These are phyloP conservation scores for Cyclina sinensis DNA, from an alignment of 1,140 invertebrate species.

Conservation along the genomic window DNA sequence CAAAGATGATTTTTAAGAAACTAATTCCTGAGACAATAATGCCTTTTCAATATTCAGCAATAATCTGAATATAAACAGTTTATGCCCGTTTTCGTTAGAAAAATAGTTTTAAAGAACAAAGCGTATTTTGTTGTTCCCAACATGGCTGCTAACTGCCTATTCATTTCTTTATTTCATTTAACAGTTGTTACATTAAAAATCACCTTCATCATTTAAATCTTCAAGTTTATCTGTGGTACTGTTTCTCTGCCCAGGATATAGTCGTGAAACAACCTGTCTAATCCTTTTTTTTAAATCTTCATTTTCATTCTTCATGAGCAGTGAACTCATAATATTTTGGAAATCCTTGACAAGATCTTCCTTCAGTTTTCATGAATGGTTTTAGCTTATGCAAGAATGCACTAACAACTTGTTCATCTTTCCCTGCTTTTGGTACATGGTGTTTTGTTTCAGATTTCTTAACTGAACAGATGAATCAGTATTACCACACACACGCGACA, in stretches of 20 bases:
- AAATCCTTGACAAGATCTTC: not conserved
- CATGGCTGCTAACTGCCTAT: too few species aligned
- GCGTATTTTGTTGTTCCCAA: too few species aligned
- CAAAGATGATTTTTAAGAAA: too few species aligned
- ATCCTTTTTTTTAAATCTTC: not conserved
- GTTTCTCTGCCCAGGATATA: not conserved
- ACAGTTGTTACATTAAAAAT: too few species aligned
- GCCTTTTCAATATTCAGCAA: too few species aligned
- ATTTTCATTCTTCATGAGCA: not conserved
- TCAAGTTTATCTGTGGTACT: not conserved
- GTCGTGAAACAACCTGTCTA: not conserved
- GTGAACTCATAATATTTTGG: conserved; percentile 5
- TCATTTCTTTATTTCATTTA: too few species aligned
- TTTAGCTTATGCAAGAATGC: not conserved
- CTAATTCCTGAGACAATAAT: too few species aligned
- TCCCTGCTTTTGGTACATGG: not conserved
- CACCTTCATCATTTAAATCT: not conserved
- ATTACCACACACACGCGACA: not conserved
- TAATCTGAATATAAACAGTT: too few species aligned
- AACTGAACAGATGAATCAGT: not conserved
- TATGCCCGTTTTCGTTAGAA: too few species aligned
- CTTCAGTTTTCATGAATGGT: not conserved
- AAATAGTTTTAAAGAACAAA: too few species aligned
- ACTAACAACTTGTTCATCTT: conserved; percentile 4
- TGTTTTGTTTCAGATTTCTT: conserved; percentile 8